These are phyloP conservation scores for Hippolais icterina DNA, from an alignment of 2,113 vertebrate species.

Conservation along the genomic window DNA sequence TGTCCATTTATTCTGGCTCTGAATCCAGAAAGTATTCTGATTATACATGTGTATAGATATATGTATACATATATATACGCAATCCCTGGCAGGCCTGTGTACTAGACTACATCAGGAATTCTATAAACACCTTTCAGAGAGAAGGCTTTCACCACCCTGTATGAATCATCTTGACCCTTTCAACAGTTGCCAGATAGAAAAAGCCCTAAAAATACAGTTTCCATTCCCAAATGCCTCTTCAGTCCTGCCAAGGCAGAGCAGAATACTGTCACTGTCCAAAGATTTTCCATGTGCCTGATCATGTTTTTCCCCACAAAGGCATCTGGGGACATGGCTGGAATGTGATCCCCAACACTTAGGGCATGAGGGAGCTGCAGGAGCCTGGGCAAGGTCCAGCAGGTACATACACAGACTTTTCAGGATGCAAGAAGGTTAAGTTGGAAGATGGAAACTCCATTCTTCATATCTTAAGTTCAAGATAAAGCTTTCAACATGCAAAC, in stretches of 20 bases:
- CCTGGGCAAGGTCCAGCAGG: background rate
- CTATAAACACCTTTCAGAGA: background rate
- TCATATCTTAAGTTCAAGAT: background rate
- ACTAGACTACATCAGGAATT: background rate
- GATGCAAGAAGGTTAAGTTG: background rate
- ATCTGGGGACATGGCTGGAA: background rate
- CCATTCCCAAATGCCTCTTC: background rate
- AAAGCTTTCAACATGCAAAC: background rate
- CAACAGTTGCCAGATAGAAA: background rate
- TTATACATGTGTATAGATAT: rapidly evolving
- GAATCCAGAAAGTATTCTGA: background rate
- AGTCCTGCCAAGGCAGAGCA: background rate
- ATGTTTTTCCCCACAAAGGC: background rate
- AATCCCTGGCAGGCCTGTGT: background rate
- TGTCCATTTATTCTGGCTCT: background rate
- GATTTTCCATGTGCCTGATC: background rate
- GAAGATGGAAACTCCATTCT: background rate
- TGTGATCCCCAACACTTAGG: background rate
- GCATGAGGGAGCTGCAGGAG: background rate
- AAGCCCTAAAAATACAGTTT: background rate
- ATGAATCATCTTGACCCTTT: background rate
- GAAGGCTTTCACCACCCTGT: background rate
- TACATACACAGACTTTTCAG: background rate
- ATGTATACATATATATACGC: rapidly evolving
- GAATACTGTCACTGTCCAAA: background rate